Evolutionary conservation across 1,140 invertebrate species (phyloP).

Genomic region (Drosophila pachea): DNA sequence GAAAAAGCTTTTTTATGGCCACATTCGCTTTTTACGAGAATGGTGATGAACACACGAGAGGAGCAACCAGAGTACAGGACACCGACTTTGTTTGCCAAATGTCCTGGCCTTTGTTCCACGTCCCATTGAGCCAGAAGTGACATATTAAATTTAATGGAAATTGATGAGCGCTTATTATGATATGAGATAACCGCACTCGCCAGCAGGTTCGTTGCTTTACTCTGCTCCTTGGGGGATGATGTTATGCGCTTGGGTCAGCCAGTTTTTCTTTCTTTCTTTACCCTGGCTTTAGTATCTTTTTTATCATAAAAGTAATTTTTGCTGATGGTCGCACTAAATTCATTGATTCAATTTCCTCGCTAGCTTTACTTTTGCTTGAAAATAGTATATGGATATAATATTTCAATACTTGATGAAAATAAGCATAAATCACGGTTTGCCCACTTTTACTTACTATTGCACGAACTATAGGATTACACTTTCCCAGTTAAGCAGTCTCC

Average conservation of each 20-base stretch:
- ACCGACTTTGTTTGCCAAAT: slow-evolving; percentile 25
- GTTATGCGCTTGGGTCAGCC: slow-evolving; percentile 18
- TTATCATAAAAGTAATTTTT: slow-evolving; percentile 75
- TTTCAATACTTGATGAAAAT: slow-evolving; percentile 71
- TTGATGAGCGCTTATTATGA: slow-evolving; percentile 77
- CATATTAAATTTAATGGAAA: slow-evolving; percentile 78
- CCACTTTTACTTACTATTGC: slow-evolving; percentile 18
- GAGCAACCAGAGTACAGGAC: slow-evolving; percentile 11
- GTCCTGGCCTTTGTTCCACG: slow-evolving; percentile 33
- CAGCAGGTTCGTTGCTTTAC: slow-evolving; percentile 8
- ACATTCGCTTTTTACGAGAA: slow-evolving; percentile 63
- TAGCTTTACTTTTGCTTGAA: slow-evolving; percentile 44
- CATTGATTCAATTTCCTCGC: slow-evolving; percentile 73
- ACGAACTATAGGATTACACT: slow-evolving; percentile 6
- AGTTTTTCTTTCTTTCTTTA: slow-evolving; percentile 19
- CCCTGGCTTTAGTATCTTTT: slow-evolving; percentile 53
- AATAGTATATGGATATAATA: slow-evolving; percentile 73
- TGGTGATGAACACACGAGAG: slow-evolving; percentile 44
- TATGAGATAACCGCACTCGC: slow-evolving; percentile 64
- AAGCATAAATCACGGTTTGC: slow-evolving; percentile 63
- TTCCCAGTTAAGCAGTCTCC: background rate
- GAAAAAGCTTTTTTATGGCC: slow-evolving; percentile 76
- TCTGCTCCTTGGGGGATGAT: slow-evolving; percentile 24
- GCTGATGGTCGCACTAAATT: slow-evolving; percentile 74
- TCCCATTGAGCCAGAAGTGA: slow-evolving; percentile 62